These are phyloP conservation scores for Balearica regulorum DNA, from an alignment of 2,797 vertebrate genomes.

Conservation along the genomic window DNA sequence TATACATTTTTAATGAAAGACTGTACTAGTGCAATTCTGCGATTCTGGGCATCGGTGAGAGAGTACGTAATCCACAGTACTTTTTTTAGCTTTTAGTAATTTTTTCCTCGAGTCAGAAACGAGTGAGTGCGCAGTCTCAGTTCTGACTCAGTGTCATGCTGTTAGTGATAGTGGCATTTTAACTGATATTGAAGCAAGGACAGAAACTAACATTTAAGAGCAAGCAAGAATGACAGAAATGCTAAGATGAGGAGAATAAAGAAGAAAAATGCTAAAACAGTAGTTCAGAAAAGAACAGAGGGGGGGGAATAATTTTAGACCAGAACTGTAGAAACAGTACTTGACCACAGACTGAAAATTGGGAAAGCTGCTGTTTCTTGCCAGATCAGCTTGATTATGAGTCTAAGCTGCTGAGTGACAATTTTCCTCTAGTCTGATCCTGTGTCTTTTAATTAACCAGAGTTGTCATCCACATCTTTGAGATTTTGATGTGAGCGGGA, in stretches of 20 bases:
- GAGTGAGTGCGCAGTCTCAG: neutral
- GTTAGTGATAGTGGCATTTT: slow-evolving; percentile 33
- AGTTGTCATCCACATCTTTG: slow-evolving; percentile 6
- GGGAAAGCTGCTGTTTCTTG: neutral
- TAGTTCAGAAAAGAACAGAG: neutral
- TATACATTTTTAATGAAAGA: neutral
- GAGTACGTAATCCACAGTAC: neutral
- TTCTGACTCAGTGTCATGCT: slow-evolving; percentile 41
- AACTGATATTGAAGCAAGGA: neutral
- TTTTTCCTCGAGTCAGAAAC: neutral
- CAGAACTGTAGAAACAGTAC: neutral
- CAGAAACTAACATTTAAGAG: slow-evolving; percentile 24
- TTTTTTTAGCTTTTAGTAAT: neutral
- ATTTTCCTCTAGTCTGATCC: neutral
- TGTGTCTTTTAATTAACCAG: slow-evolving; percentile 10
- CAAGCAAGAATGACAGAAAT: slow-evolving; percentile 21
- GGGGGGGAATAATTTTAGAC: neutral
- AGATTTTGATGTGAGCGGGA: neutral
- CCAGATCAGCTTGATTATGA: neutral
- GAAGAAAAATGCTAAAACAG: neutral
- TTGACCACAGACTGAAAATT: slow-evolving; percentile 6
- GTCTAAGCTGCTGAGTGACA: neutral
- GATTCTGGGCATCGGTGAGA: neutral
- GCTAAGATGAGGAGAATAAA: neutral
- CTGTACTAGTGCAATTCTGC: neutral